Evolutionary conservation across 2,113 vertebrate species (phyloP), one percentile per base, ranked within the genome.

Genomic region (Rhizomys pruinosus): DNA sequence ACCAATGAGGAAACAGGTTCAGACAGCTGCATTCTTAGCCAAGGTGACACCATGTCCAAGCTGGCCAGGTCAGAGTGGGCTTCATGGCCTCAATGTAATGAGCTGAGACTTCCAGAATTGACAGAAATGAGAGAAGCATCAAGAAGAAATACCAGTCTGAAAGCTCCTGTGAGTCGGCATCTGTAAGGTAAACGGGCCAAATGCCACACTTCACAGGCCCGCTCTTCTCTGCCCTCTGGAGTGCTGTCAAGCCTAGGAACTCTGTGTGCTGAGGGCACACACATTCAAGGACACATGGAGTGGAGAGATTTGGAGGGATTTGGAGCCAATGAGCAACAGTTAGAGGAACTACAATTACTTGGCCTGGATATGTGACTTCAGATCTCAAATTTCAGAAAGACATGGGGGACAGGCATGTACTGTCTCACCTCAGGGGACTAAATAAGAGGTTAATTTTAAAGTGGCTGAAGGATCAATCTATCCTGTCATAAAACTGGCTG

Each of bases 1-100:
- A 84, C 37, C 93, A 64, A 96, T 55, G 63, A 92, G 59, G 44
- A 96, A 92, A 61, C 52, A 90, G 80, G n/a, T 90, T 96, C 59
- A 91, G 59, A 91, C 68, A 93, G 88, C 71, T 90, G 84, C 39
- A 91, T 66, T 93, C 73, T 90, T 61, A 77, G n/a, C 55, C 47
- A 85, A 87, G 85, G 66, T 94, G 85, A 77, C 39, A 90, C 39
- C 72, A 85, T 55, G 76, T 87, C 63, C 16, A 34, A 91, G 42
- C 52, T 23, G 92, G 78, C 15, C 16, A 11, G 25, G 47, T 44
- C 44, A 86, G 69, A 88, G 47, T 57, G n/a, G 47, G 25, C 8
- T 72, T 27, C 57, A 84, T 34, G 68, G 80, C 25, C 39, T 15
- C 55, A 89, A 0, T 66, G 39, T 32, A 61, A 63, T 79, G 34